phyloP scores from a whole-genome alignment of 2,797 vertebrate genomes.

The Hippocampus kuda region DNA sequence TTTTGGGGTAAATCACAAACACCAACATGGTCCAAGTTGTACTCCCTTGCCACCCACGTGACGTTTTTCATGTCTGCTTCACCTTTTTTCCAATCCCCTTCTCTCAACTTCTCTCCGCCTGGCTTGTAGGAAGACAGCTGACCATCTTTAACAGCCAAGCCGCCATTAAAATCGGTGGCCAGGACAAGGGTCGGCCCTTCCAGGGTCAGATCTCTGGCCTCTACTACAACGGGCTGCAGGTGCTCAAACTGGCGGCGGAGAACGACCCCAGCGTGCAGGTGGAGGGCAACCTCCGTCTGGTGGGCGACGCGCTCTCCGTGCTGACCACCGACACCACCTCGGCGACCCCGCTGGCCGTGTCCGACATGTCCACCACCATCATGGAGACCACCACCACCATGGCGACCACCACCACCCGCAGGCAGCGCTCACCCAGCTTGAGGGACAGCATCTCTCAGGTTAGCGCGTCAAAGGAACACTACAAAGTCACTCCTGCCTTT shows the following conservation, averaged over 20 bases:
- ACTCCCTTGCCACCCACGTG: conserved; percentile 22
- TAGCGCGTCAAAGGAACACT: conserved; percentile 11
- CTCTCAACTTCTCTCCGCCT: conserved; percentile 30
- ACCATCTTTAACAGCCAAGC: conserved; percentile 98
- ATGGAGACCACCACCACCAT: conserved; percentile 96
- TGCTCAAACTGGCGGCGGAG: conserved; percentile 89
- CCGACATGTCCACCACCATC: conserved; percentile 94
- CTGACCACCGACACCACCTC: conserved; percentile 83
- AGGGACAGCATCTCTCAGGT: conserved; percentile 89
- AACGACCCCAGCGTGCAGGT: conserved; percentile 83
- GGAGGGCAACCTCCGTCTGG: conserved; percentile 84
- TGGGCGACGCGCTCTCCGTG: conserved; percentile 83
- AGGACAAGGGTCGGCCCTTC: conserved; percentile 85
- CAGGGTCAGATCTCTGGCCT: conserved; percentile 95
- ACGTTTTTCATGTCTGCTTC: conserved; percentile 33
- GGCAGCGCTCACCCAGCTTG: conserved; percentile 85
- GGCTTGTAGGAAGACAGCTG: conserved; percentile 80
- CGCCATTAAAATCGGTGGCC: conserved; percentile 87
- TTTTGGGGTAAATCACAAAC: conserved; percentile 18
- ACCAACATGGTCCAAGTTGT: conserved; percentile 35
- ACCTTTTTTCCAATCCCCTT: conserved; percentile 24
- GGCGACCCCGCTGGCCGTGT: conserved; percentile 78
- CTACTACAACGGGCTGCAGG: conserved; percentile 94
- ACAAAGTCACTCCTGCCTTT: not conserved
- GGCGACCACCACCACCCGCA: conserved; percentile 91